These are phyloP conservation scores for Pogonognathellus flavescens DNA, from an alignment of 1,140 invertebrate species.

Conservation along the genomic window DNA sequence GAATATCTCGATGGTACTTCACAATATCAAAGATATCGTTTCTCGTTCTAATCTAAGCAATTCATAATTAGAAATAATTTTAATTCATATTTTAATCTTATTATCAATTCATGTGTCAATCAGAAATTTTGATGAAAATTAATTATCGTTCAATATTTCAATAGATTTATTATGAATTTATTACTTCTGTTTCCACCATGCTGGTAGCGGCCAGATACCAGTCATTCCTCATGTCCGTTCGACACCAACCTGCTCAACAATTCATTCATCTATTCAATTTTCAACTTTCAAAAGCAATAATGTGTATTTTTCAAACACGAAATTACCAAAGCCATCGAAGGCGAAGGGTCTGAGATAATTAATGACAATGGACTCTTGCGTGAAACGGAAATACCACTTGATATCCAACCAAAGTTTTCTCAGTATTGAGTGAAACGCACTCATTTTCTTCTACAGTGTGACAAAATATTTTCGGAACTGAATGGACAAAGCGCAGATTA, in stretches of 20 bases:
- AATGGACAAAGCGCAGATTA: too few species aligned
- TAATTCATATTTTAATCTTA: neutral
- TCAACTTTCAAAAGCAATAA: neutral
- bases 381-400: slow-evolving; percentile 3
- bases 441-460: neutral
- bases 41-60: neutral
- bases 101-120: neutral
- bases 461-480: neutral
- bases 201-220: neutral
- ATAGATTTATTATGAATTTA: too few species aligned
- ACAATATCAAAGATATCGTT: neutral
- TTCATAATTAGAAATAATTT: too few species aligned
- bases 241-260: neutral
- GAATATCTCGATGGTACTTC: neutral
- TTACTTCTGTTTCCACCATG: neutral
- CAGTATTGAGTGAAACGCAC: neutral
- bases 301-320: too few species aligned
- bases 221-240: neutral
- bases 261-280: neutral
- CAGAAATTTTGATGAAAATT: too few species aligned
- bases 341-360: neutral
- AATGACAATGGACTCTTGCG: neutral
- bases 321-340: slow-evolving; percentile 1
- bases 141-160: too few species aligned
- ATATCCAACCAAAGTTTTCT: neutral